Evolutionary conservation across 2,888 invertebrate species (phyloP), one percentile per base, ranked within the genome.

Genomic region (Leptinotarsa rubiginosa): DNA sequence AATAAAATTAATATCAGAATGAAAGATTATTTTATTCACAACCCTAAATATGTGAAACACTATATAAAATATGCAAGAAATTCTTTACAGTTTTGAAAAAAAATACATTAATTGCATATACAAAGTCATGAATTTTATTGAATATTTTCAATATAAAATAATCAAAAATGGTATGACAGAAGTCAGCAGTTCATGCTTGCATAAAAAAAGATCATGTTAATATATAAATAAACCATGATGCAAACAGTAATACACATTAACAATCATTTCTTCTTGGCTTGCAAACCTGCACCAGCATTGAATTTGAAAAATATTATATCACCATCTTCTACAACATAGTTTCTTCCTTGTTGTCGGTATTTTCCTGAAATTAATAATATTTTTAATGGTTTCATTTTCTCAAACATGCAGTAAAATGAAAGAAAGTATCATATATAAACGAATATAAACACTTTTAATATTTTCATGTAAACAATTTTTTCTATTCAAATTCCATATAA

Each of bases 291-390:
- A 78, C 98, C 99, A 52, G 99, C 98, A 89, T 99, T 99, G 89
- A 99, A 99, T 88, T 99, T 99, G 90, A 99, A 99, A 90, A 98
- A 96, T 80, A 99, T 98, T 54, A 99, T 97, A 87, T 99, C 99
- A 16, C 99, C 99, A 87, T 99, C 99, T 84, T 99, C 98, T 0
- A 99, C 99, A 0, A 94, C 91, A 89, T 99, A 99, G 86, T 97
- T 98, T 75, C 97, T 92, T 22, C 99, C 99, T 90, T 99, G 99
- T 88, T 99, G 99, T 65, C 99, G 92, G 88, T 99, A 99, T 89
- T 99, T 99, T 41, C 77, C 76, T n/a, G n/a, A 72, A 76, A 76
- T 4, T 47, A 67, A 59, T 41, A 56, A 4, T 18, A 12, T 56
- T 22, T 56, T 49, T 4, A 66, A 47, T 18, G 25, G 41, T 25